Conservation (phyloP, 2,113 vertebrate genomes). For the Microcebus lehilahytsara region DNA sequence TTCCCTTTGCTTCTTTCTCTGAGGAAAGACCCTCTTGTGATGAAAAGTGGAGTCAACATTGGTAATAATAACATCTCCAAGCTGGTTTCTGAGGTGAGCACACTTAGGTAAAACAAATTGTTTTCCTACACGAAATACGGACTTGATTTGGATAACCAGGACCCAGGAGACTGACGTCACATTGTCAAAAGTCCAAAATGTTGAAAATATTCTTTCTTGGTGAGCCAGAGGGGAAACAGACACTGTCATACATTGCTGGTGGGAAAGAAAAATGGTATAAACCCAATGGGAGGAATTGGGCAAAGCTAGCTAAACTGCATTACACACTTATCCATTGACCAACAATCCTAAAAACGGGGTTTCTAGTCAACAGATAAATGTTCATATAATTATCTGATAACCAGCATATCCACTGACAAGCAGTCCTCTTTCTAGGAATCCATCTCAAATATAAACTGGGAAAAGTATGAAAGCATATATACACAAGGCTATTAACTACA, state of each 20-base stretch:
- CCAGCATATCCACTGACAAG: background rate
- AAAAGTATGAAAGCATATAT: background rate
- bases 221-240: background rate
- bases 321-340: background rate
- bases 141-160: background rate
- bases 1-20: background rate
- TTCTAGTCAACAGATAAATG: background rate
- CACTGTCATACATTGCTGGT: background rate
- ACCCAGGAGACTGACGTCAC: background rate
- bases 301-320: background rate
- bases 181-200: background rate
- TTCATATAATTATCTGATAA: background rate
- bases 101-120: background rate
- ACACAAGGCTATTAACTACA: background rate
- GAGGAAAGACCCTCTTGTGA: background rate
- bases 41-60: background rate
- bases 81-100: background rate
- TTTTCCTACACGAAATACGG: background rate
- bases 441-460: background rate
- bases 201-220: background rate
- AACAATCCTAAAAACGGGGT: background rate
- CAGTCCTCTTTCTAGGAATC: background rate
- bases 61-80: background rate
- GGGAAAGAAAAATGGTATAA: background rate
- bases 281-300: background rate